Conservation (phyloP, 2,797 vertebrate genomes). For the Poecile montanus region DNA sequence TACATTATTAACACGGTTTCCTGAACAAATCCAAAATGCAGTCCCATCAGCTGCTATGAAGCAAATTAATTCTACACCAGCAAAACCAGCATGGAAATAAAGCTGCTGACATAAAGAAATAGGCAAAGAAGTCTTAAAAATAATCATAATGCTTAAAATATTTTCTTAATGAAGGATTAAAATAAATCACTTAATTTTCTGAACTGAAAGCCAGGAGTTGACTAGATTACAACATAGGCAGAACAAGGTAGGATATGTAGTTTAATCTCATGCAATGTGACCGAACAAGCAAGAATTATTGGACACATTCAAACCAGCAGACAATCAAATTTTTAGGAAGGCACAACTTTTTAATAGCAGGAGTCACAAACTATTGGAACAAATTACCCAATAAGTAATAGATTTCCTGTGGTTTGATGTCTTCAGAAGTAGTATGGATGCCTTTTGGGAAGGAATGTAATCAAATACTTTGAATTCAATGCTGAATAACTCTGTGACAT, state of each 20-base stretch:
- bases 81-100: neutral
- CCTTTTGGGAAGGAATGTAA: slow-evolving; percentile 12
- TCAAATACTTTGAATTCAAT: neutral
- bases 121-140: neutral
- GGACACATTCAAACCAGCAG: neutral
- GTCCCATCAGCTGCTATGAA: neutral
- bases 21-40: neutral
- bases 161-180: neutral
- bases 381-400: neutral
- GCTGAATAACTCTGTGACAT: neutral
- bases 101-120: neutral
- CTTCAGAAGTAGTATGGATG: neutral
- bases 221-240: neutral
- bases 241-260: neutral
- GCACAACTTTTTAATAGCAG: neutral
- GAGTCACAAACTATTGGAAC: neutral
- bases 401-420: neutral
- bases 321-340: neutral
- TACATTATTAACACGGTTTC: neutral
- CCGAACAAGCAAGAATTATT: neutral
- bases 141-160: neutral
- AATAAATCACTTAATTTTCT: neutral
- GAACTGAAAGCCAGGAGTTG: neutral
- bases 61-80: neutral
- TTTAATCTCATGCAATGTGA: neutral